Evolutionary conservation across 37 sponge, comb jelly and placozoan genomes (phyloP).

Genomic region (Theonella swinhoei): DNA sequence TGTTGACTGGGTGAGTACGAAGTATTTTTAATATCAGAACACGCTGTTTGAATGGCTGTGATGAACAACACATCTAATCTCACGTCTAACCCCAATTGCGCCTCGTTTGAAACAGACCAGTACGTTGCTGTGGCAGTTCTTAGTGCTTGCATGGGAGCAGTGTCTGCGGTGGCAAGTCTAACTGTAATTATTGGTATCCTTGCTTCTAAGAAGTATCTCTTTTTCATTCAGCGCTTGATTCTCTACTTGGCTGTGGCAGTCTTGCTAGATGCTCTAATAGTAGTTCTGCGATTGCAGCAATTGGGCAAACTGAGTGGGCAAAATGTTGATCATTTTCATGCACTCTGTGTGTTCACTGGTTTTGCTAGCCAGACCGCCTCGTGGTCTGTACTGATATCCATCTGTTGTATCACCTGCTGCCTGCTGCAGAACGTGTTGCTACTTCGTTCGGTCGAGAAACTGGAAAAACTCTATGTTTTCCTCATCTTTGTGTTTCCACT

Average conservation of each 20-base stretch:
- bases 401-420: conserved; percentile 15
- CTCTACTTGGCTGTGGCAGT: conserved; percentile 69
- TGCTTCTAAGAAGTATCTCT: conserved; percentile 66
- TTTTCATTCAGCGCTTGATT: conserved; percentile 69
- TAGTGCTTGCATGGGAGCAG: not conserved
- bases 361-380: not conserved
- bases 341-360: conserved; percentile 10
- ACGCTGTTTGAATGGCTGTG: not conserved
- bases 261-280: conserved; percentile 20
- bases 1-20: no score
- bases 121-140: conserved; percentile 13
- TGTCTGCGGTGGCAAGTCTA: conserved; percentile 19
- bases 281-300: conserved; percentile 8
- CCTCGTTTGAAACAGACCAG: not conserved
- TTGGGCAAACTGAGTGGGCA: not conserved
- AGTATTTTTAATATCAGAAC: no score
- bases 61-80: not conserved
- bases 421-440: conserved; percentile 18
- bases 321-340: not conserved
- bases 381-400: conserved; percentile 23
- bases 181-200: conserved; percentile 1
- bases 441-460: not conserved
- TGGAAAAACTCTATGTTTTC: conserved; percentile 6
- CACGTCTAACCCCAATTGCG: not conserved
- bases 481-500: conserved; percentile 24